These are phyloP conservation scores for Portevinia maculata DNA, from an alignment of 2,888 invertebrate genomes.

Conservation along the genomic window DNA sequence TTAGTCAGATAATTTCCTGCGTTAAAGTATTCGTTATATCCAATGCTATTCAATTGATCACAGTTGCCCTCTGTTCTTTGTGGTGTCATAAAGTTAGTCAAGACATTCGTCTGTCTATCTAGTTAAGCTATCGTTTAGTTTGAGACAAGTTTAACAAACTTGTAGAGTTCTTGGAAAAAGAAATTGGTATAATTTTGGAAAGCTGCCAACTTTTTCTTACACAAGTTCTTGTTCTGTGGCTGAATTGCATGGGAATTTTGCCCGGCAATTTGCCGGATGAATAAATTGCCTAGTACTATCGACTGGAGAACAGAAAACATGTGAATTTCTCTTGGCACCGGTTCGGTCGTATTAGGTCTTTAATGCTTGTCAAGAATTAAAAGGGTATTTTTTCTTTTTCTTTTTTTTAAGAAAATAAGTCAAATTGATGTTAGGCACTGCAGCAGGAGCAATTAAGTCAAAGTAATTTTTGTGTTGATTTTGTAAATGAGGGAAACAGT, in stretches of 20 bases:
- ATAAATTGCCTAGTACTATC: constrained; percentile 31
- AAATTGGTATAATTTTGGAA: constrained; percentile 38
- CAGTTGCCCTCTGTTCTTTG: background rate
- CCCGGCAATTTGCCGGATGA: constrained; percentile 41
- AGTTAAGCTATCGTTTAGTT: background rate
- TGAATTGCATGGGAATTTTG: constrained; percentile 26
- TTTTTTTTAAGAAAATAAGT: constrained; percentile 18
- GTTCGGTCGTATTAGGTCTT: background rate
- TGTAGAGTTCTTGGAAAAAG: constrained; percentile 1
- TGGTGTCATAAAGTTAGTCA: background rate
- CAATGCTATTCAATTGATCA: background rate
- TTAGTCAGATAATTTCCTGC: background rate
- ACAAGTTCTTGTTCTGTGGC: constrained; percentile 21
- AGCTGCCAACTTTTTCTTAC: constrained; percentile 36
- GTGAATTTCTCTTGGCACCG: constrained; percentile 34
- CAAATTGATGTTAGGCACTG: constrained; percentile 8
- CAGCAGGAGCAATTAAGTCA: constrained; percentile 3
- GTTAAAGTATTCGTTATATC: background rate
- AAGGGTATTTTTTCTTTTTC: constrained; percentile 11
- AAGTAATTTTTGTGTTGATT: background rate
- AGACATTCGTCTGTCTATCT: background rate
- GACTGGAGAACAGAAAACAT: background rate
- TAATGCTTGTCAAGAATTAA: constrained; percentile 14
- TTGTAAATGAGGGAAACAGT: background rate
- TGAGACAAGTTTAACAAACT: background rate